Evolutionary conservation across 1,140 invertebrate species (phyloP), one percentile per base, ranked within the genome.

Genomic region (Leptinotarsa lineolata): DNA sequence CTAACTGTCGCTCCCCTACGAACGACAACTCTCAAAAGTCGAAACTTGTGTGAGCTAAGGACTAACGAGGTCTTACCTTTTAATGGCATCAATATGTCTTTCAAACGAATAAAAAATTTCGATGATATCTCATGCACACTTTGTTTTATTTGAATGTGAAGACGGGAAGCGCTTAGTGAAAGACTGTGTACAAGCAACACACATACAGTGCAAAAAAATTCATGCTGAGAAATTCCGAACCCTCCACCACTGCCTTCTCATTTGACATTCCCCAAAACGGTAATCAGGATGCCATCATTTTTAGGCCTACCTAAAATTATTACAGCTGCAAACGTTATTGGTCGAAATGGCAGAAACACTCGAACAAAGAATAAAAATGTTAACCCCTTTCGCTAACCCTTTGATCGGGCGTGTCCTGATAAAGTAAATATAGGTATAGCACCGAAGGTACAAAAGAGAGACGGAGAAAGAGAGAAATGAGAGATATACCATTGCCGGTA

Each of bases 321-420:
- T 54, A 54, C 48, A 54, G 48, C 48, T 54, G 48, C 16, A 15
- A 54, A 15, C 48, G 48, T 54, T 18, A 54, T 54, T 54, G 48
- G 48, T 54, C 48, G 48, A 54, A 54, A 54, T 18, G n/a, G 15
- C 48, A 16, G 15, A 13, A 54, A 54, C 48, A 54, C 30, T 39
- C 30, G 8, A 39, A 54, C 48, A 54, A 54, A 54, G 48, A 54
- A 54, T 54, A n/a, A 54, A 54, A 54, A 54, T 54, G 48, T 54
- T 54, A 54, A 54, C 48, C 48, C 48, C 48, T 54, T 54, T 54
- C 48, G 48, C n/a, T 18, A 54, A 54, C 48, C 48, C 48, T 54
- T 54, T 54, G 48, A 54, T 54, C 48, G 48, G 48, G 48, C 48
- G 48, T 54, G 48, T 54, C 48, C 48, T 39, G 48, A n/a, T 54